Evolutionary conservation across 2,113 vertebrate genomes (phyloP).

Genomic region (Grammomys surdaster): DNA sequence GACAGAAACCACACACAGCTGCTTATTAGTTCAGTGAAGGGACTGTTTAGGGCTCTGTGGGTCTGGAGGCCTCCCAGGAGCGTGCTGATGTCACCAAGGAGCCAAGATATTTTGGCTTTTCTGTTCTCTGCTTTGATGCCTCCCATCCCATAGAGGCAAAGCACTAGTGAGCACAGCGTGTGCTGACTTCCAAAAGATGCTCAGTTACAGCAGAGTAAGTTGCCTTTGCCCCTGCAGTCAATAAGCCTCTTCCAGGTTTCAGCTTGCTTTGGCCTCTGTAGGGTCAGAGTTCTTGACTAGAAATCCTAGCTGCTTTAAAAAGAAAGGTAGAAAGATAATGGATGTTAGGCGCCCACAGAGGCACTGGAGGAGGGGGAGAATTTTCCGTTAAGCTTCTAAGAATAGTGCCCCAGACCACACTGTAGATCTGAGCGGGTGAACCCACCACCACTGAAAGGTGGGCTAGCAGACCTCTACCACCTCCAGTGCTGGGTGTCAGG

Average conservation of each 20-base stretch:
- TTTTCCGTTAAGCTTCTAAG: conserved; percentile 64
- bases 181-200: not conserved
- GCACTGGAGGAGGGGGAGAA: conserved; percentile 17
- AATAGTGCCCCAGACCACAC: conserved; percentile 70
- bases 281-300: not conserved
- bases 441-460: not conserved
- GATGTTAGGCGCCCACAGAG: conserved; percentile 58
- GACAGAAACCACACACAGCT: conserved; percentile 13
- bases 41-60: not conserved
- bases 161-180: not conserved
- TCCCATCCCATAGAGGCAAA: not conserved
- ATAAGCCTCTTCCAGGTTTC: not conserved
- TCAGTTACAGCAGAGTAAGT: not conserved
- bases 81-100: not conserved
- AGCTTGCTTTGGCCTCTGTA: not conserved
- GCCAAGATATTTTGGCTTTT: conserved; percentile 41
- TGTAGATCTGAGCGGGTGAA: not conserved
- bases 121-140: not conserved
- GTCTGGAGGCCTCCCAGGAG: conserved; percentile 3
- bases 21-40: conserved; percentile 53
- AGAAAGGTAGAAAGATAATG: conserved; percentile 11
- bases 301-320: conserved; percentile 16
- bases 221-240: not conserved
- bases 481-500: not conserved
- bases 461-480: not conserved